Percentiles rank a stretch among this genome's conserved stretches.
Evolutionary conservation across 2,797 vertebrate species (phyloP).

Genomic region (Dryobates pubescens): DNA sequence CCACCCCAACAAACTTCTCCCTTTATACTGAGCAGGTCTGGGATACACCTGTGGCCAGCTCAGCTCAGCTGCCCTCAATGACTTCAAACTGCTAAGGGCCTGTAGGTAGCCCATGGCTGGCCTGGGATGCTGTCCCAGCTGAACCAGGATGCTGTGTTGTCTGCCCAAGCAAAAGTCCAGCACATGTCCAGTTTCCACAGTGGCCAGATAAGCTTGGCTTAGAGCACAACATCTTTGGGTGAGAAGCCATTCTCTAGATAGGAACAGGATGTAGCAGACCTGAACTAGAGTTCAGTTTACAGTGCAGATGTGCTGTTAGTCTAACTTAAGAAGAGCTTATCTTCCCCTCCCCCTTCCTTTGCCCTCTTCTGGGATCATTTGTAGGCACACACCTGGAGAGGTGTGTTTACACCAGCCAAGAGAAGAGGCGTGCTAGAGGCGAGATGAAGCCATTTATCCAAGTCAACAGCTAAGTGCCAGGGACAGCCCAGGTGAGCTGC

Average conservation of each 20-base stretch:
- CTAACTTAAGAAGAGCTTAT: not conserved
- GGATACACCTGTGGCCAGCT: no score
- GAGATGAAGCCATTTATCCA: not conserved
- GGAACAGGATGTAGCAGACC: not conserved
- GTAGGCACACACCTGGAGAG: not conserved
- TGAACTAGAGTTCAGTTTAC: not conserved
- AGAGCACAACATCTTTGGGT: not conserved
- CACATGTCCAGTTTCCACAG: not conserved
- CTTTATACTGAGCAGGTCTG: not conserved
- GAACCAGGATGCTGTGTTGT: not conserved
- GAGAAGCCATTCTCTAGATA: not conserved
- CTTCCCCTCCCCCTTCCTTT: not conserved
- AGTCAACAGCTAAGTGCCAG: not conserved
- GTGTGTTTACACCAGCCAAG: not conserved
- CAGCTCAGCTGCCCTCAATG: no score
- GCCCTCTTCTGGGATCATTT: not conserved
- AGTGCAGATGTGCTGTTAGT: not conserved
- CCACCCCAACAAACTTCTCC: not conserved
- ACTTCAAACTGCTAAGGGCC: no score
- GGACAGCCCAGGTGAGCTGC: not conserved
- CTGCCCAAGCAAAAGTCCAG: not conserved
- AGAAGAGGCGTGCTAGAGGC: not conserved
- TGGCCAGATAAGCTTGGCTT: not conserved
- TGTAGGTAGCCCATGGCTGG: no score
- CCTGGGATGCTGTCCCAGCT: no score